phyloP scores from a whole-genome alignment of 2,113 vertebrate genomes.

The Siniperca chuatsi region DNA sequence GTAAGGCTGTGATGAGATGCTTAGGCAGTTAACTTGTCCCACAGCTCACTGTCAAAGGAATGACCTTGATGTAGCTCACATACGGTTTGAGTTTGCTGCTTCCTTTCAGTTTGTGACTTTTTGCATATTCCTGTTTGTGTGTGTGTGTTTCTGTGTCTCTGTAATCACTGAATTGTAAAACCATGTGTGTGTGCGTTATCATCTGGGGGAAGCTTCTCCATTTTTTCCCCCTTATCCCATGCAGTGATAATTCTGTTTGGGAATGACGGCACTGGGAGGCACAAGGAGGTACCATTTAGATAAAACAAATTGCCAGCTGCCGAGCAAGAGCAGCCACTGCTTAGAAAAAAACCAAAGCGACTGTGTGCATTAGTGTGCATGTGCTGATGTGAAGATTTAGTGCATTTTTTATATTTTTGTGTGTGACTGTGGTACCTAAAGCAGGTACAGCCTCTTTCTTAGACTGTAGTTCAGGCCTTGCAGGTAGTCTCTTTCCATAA shows the following conservation, averaged over 20 bases:
- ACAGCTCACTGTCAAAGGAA: slow-evolving; percentile 47
- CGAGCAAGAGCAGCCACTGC: slow-evolving; percentile 73
- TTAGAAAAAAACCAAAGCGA: slow-evolving; percentile 75
- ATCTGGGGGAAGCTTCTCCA: slow-evolving; percentile 46
- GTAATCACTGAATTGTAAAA: slow-evolving; percentile 81
- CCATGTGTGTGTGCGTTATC: slow-evolving; percentile 68
- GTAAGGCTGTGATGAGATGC: slow-evolving; percentile 43
- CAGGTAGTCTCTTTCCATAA: slow-evolving; percentile 71
- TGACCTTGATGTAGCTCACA: slow-evolving; percentile 72
- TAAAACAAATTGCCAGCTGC: slow-evolving; percentile 86
- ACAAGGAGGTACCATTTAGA: slow-evolving; percentile 83
- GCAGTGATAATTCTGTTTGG: slow-evolving; percentile 83
- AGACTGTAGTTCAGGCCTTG: slow-evolving; percentile 31
- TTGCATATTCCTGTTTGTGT: slow-evolving; percentile 65
- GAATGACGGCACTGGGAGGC: slow-evolving; percentile 78
- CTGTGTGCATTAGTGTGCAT: slow-evolving; percentile 56
- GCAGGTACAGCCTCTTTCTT: slow-evolving; percentile 7
- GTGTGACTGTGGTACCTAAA: slow-evolving; percentile 46
- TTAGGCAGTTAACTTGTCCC: slow-evolving; percentile 67
- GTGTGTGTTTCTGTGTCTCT: slow-evolving; percentile 51
- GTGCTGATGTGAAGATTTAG: slow-evolving; percentile 39
- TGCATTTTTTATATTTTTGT: slow-evolving; percentile 49
- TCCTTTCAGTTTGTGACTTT: slow-evolving; percentile 36
- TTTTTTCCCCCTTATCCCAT: slow-evolving; percentile 57
- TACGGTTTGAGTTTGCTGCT: slow-evolving; percentile 24